phyloP scores from a whole-genome alignment of 2,797 vertebrate species.

The Buceros bicornis region DNA sequence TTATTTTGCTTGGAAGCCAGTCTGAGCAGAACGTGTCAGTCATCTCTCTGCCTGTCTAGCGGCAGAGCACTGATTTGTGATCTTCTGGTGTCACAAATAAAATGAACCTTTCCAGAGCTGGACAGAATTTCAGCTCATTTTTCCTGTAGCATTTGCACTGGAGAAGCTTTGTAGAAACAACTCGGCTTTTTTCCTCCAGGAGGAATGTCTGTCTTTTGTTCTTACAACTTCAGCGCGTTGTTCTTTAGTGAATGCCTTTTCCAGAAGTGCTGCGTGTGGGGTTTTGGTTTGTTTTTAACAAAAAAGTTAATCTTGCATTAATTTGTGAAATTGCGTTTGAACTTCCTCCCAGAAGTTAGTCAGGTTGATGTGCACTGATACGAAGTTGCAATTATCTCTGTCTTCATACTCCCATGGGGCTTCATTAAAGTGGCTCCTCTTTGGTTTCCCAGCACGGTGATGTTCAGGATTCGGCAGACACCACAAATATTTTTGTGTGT shows the following conservation, averaged over 20 bases:
- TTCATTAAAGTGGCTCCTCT: conserved; percentile 45
- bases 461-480: neutral
- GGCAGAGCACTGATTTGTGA: neutral
- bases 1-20: conserved; percentile 51
- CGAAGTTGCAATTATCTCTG: conserved; percentile 31
- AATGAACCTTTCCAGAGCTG: neutral
- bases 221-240: neutral
- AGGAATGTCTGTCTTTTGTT: conserved; percentile 28
- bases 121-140: neutral
- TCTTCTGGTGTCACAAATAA: conserved; percentile 5
- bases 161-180: neutral
- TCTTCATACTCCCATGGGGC: neutral
- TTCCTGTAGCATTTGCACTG: neutral
- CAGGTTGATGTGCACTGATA: neutral
- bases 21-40: conserved; percentile 23
- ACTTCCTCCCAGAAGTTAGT: neutral
- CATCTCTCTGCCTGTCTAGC: neutral
- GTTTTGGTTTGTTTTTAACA: neutral
- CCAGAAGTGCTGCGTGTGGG: neutral
- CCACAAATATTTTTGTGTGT: neutral
- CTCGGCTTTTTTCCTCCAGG: neutral
- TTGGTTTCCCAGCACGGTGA: neutral
- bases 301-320: neutral
- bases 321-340: conserved; percentile 14
- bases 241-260: neutral